Evolutionary conservation across 2,888 invertebrate genomes (phyloP).

Genomic region (Cheilosia impressa): DNA sequence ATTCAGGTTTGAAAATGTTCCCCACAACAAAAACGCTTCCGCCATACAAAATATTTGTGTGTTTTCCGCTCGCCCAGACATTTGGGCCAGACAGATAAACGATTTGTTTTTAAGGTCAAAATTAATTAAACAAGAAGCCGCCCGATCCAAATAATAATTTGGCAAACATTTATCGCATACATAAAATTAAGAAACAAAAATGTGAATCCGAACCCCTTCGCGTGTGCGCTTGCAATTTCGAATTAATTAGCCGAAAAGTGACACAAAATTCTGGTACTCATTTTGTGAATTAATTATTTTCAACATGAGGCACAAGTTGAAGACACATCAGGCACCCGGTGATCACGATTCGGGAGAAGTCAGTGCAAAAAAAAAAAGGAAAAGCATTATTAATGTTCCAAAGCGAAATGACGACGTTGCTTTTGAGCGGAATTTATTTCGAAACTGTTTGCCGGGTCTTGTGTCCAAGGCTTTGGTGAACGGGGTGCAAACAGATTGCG

Average conservation of each 20-base stretch:
- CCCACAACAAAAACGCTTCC: conserved; percentile 43
- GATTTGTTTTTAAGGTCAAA: conserved; percentile 65
- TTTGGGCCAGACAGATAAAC: conserved; percentile 29
- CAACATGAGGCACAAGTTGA: conserved; percentile 47
- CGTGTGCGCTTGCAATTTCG: conserved; percentile 63
- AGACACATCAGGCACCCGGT: conserved; percentile 45
- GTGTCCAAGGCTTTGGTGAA: not conserved
- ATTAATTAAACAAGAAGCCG: conserved; percentile 66
- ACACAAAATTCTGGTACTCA: conserved; percentile 22
- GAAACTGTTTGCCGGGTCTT: conserved; percentile 1
- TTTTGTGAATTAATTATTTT: conserved; percentile 58
- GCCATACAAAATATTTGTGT: not conserved
- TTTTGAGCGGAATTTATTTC: conserved; percentile 9
- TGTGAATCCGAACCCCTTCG: conserved; percentile 23
- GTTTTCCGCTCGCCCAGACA: conserved; percentile 27
- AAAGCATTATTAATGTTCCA: conserved; percentile 42
- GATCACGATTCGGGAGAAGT: conserved; percentile 8
- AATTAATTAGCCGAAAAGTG: conserved; percentile 64
- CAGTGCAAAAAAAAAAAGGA: conserved; percentile 29
- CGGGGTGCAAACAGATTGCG: not conserved
- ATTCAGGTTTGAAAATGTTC: not conserved
- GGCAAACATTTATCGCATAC: conserved; percentile 8
- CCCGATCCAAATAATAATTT: conserved; percentile 8
- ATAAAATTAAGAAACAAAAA: not conserved
- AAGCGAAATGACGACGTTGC: conserved; percentile 38